Evolutionary conservation across 2,797 vertebrate genomes (phyloP).

Genomic region (Jordanella pulchra): DNA sequence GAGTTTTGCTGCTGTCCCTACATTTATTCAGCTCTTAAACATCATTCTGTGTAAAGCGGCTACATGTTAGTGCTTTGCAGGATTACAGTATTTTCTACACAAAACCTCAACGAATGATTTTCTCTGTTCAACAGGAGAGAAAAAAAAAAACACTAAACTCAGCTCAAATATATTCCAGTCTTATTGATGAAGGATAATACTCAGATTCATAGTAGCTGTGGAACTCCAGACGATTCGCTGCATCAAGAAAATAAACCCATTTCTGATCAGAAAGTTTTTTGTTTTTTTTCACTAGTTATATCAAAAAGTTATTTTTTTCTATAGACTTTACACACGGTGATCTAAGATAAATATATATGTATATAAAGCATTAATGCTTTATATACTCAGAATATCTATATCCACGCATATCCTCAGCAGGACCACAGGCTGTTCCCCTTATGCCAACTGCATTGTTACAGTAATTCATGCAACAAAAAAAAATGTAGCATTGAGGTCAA

Average conservation of each 20-base stretch:
- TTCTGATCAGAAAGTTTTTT: too few species aligned
- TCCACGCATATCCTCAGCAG: too few species aligned
- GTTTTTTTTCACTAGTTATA: too few species aligned
- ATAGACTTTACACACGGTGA: too few species aligned
- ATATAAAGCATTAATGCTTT: too few species aligned
- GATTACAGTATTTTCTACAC: background rate
- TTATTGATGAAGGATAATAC: slow-evolving; percentile 8
- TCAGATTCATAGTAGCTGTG: slow-evolving; percentile 14
- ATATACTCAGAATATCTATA: too few species aligned
- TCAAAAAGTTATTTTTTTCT: too few species aligned
- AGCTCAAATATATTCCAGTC: background rate
- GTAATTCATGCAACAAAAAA: background rate
- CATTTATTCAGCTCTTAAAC: background rate
- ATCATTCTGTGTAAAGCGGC: background rate
- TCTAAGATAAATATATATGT: too few species aligned
- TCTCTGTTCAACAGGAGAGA: background rate
- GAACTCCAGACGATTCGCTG: too few species aligned
- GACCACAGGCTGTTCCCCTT: background rate
- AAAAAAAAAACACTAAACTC: background rate
- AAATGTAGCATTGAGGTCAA: background rate
- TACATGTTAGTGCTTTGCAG: background rate
- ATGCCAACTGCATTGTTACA: background rate
- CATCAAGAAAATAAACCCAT: too few species aligned
- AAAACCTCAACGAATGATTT: background rate
- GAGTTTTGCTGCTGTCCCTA: background rate